Conservation (phyloP, 2,888 invertebrate genomes). For the Biston stratarius region DNA sequence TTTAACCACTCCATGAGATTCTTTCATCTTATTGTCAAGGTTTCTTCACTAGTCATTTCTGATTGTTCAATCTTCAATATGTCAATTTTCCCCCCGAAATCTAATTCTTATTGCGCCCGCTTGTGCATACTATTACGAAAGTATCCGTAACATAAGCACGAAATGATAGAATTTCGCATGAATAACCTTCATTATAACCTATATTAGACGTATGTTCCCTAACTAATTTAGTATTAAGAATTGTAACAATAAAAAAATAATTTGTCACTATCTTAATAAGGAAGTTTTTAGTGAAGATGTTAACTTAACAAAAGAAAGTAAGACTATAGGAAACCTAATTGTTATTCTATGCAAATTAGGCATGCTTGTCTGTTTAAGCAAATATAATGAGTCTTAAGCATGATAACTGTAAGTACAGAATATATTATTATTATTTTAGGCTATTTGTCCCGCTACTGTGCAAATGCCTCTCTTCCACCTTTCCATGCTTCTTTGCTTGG, state of each 20-base stretch:
- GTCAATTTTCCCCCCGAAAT: background rate
- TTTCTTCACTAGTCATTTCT: background rate
- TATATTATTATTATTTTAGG: background rate
- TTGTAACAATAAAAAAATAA: constrained; percentile 17
- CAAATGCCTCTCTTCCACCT: no score
- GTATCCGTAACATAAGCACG: constrained; percentile 3
- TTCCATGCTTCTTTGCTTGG: no score
- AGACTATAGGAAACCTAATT: constrained; percentile 11
- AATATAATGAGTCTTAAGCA: constrained; percentile 6
- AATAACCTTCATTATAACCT: constrained; percentile 1
- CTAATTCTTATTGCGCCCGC: background rate
- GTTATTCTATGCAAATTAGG: constrained; percentile 17
- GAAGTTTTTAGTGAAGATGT: constrained; percentile 18
- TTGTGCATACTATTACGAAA: constrained; percentile 9
- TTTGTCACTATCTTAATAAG: background rate
- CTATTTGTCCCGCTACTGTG: no score
- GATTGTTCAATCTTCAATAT: background rate
- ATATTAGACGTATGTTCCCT: background rate
- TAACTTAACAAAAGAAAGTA: constrained; percentile 18
- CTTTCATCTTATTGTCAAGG: no score
- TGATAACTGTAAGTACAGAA: background rate
- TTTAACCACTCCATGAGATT: no score
- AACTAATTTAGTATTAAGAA: constrained; percentile 12
- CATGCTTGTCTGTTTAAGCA: background rate
- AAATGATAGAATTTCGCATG: constrained; percentile 10